These are phyloP conservation scores for Myotis lucifugus DNA, from an alignment of 2,113 vertebrate genomes.

Conservation along the genomic window DNA sequence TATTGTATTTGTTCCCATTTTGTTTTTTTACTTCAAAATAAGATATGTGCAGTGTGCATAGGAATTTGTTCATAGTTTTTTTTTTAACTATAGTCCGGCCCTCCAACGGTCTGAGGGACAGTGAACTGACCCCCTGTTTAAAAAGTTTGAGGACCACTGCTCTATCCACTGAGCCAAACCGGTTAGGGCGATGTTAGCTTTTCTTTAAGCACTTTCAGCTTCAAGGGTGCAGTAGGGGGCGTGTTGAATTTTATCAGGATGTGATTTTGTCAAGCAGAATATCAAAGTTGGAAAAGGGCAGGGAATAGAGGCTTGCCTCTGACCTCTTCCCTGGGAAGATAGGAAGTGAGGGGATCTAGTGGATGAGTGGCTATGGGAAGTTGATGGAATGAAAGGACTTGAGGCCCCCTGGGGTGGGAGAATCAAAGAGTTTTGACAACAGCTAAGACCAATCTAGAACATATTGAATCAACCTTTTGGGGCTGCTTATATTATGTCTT, in stretches of 20 bases:
- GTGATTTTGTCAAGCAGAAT: neutral
- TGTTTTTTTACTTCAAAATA: too few species aligned
- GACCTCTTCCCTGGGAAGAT: neutral
- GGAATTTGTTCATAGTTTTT: too few species aligned
- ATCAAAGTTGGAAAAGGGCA: neutral
- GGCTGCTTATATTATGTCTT: neutral
- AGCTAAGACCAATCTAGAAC: conserved; percentile 10
- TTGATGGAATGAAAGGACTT: neutral
- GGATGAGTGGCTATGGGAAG: neutral
- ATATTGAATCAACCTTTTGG: neutral
- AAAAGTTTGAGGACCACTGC: too few species aligned
- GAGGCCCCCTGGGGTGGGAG: neutral
- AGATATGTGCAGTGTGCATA: too few species aligned
- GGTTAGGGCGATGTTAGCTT: neutral
- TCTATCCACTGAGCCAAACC: too few species aligned
- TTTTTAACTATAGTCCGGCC: too few species aligned
- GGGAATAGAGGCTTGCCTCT: neutral
- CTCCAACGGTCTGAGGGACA: too few species aligned
- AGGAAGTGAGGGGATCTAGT: neutral
- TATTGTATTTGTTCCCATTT: too few species aligned
- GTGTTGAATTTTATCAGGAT: neutral
- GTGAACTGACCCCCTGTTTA: too few species aligned
- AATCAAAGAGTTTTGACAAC: neutral
- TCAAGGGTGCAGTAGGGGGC: neutral
- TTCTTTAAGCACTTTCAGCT: neutral